These are phyloP conservation scores for Erithacus rubecula DNA, from an alignment of 2,797 vertebrate species.

Conservation along the genomic window DNA sequence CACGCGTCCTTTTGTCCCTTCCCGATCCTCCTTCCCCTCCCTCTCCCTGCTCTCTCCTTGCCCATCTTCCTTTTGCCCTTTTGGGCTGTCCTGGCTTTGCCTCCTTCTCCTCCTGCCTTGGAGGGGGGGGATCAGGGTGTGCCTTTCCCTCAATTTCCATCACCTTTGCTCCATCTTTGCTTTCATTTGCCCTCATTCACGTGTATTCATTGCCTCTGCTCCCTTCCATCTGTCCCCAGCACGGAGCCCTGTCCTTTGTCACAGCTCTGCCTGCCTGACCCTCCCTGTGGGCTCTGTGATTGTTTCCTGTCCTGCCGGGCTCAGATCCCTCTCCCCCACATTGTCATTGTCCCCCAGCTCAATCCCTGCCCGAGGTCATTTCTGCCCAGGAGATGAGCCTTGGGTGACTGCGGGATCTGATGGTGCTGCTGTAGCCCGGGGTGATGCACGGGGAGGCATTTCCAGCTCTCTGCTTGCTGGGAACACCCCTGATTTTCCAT, in stretches of 20 bases:
- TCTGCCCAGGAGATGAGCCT: not conserved
- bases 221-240: conserved; percentile 51
- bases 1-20: conserved; percentile 61
- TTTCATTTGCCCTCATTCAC: not conserved
- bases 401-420: fast-evolving
- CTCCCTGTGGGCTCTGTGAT: not conserved
- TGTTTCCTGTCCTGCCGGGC: not conserved
- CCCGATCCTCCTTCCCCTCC: conserved; percentile 27
- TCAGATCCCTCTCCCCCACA: not conserved
- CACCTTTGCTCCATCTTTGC: not conserved
- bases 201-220: not conserved
- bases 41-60: not conserved
- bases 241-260: conserved; percentile 24
- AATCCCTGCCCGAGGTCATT: not conserved
- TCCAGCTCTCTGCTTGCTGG: not conserved
- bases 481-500: not conserved
- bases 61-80: not conserved
- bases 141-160: not conserved
- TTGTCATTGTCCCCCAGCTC: not conserved
- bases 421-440: not conserved
- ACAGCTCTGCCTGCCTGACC: conserved; percentile 19
- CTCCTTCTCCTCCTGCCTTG: not conserved
- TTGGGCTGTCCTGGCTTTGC: not conserved
- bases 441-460: not conserved
- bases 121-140: not conserved